phyloP scores from a whole-genome alignment of 2,113 vertebrate species.

The Hypocryptadius cinnamomeus region DNA sequence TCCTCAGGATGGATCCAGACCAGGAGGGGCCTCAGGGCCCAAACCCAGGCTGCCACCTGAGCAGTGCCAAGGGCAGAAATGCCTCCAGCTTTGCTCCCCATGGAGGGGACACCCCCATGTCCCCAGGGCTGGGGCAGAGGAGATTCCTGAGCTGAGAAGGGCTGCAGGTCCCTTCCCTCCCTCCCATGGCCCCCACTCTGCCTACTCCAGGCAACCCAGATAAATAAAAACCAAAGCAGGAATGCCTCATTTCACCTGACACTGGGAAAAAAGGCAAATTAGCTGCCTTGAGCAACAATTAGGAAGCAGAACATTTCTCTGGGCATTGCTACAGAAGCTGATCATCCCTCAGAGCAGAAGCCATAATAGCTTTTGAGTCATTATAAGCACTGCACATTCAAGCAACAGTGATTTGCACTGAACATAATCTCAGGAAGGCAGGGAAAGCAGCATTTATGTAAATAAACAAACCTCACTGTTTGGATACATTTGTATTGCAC shows the following conservation, averaged over 20 bases:
- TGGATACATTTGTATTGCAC: background rate
- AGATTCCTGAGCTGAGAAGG: background rate
- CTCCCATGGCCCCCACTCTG: background rate
- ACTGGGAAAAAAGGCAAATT: slow-evolving; percentile 4
- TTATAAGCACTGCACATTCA: slow-evolving; percentile 31
- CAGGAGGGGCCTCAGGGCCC: fast-evolving
- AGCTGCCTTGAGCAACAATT: slow-evolving; percentile 26
- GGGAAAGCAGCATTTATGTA: slow-evolving; percentile 33
- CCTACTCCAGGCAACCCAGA: background rate
- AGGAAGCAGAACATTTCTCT: slow-evolving; percentile 26
- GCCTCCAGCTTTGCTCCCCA: background rate
- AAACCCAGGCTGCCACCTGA: background rate
- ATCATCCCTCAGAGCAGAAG: slow-evolving; percentile 49
- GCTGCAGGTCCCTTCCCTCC: background rate
- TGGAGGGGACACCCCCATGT: background rate
- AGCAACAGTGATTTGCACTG: slow-evolving; percentile 54
- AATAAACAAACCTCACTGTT: slow-evolving; percentile 35
- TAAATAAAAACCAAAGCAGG: background rate
- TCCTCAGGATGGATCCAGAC: background rate
- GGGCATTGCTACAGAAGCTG: slow-evolving; percentile 18
- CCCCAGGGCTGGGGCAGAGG: background rate
- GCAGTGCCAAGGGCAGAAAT: background rate
- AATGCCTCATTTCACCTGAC: background rate
- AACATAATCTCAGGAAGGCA: slow-evolving; percentile 31
- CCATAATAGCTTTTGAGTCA: slow-evolving; percentile 36